Evolutionary conservation across 2,113 vertebrate genomes (phyloP).

Genomic region (Panthera tigris): DNA sequence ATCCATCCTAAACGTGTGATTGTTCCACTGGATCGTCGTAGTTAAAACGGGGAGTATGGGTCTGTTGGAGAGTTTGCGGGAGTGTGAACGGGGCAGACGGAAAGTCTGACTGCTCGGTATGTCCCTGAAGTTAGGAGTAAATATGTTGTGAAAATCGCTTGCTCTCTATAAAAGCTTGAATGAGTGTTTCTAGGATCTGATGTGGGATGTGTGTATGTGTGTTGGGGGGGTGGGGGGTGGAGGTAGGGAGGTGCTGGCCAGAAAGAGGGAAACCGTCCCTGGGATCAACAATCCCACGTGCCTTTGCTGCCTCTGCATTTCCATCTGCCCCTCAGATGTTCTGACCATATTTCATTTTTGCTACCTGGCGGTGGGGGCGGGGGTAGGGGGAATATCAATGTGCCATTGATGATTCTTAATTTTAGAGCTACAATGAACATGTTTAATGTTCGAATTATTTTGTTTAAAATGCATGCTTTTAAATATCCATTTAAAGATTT

Average conservation of each 20-base stretch:
- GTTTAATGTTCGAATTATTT: constrained; percentile 13
- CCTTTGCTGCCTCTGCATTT: background rate
- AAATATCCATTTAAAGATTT: constrained; percentile 41
- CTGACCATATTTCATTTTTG: background rate
- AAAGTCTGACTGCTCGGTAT: background rate
- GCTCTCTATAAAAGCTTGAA: background rate
- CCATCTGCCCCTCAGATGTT: background rate
- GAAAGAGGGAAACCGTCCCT: background rate
- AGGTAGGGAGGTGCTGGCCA: too few species aligned
- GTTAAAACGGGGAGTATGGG: accelerated
- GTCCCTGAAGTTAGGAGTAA: background rate
- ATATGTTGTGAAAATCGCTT: background rate
- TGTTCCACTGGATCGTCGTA: too few species aligned
- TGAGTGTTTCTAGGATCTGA: background rate
- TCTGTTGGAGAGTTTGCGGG: background rate
- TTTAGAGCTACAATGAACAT: background rate
- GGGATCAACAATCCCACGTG: background rate
- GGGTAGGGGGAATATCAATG: background rate
- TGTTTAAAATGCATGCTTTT: constrained; percentile 27
- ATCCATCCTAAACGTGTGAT: background rate
- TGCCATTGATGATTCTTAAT: background rate
- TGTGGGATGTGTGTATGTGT: too few species aligned
- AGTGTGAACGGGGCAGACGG: too few species aligned
- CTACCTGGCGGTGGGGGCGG: background rate
- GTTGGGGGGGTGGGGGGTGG: too few species aligned